These are phyloP conservation scores for Buceros bicornis DNA, from an alignment of 2,797 vertebrate species.

Conservation along the genomic window DNA sequence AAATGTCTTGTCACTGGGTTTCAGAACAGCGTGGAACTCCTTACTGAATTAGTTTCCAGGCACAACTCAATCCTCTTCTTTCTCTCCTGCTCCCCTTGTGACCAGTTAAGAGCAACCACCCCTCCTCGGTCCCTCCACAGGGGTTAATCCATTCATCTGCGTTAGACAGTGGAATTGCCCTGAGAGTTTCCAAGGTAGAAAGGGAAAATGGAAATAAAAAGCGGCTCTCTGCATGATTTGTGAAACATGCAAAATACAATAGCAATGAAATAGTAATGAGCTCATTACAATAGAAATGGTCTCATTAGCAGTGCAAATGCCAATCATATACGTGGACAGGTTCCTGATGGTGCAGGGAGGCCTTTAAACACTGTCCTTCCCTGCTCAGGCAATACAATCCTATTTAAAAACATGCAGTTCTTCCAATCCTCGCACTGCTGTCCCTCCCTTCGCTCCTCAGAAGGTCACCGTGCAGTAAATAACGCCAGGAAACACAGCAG, in stretches of 20 bases:
- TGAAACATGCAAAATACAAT: conserved; percentile 55
- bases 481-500: accelerated
- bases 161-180: not conserved
- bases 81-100: not conserved
- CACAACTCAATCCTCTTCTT: not conserved
- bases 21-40: conserved; percentile 14
- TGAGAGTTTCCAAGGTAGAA: conserved; percentile 16
- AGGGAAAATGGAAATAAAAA: conserved; percentile 22
- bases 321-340: conserved; percentile 9
- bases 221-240: conserved; percentile 15
- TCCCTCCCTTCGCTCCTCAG: not conserved
- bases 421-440: not conserved
- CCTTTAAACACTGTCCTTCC: not conserved
- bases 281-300: conserved; percentile 42
- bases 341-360: not conserved
- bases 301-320: conserved; percentile 57
- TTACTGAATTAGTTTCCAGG: not conserved
- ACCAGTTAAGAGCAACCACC: not conserved
- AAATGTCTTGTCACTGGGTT: not conserved
- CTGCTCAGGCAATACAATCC: not conserved
- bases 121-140: not conserved
- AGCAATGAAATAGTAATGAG: conserved; percentile 57
- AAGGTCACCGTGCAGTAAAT: not conserved
- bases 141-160: not conserved
- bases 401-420: not conserved